phyloP scores from a whole-genome alignment of 2,888 invertebrate species.

The Chloromyia formosa region DNA sequence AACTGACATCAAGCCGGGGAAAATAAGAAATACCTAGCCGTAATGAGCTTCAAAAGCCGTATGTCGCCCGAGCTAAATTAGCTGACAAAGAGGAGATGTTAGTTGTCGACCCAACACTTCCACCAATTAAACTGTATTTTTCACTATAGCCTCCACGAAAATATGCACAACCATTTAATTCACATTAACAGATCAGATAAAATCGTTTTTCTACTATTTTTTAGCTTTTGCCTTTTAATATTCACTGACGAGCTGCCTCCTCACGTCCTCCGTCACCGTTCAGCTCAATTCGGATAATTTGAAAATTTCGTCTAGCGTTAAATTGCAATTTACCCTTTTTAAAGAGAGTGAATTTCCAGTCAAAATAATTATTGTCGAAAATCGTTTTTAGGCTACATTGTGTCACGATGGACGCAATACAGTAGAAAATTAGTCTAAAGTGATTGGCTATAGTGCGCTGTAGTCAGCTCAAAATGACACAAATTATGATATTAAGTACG shows the following conservation, averaged over 20 bases:
- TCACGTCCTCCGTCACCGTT: too few relatives aligned
- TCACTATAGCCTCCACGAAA: neutral
- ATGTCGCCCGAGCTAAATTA: too few relatives aligned
- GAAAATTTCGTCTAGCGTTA: slow-evolving; percentile 37
- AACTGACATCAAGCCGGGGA: too few relatives aligned
- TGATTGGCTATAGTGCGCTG: slow-evolving; percentile 10
- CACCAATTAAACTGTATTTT: neutral
- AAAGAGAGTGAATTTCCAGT: slow-evolving; percentile 25
- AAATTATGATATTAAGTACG: neutral
- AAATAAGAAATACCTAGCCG: too few relatives aligned
- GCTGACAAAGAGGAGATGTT: too few relatives aligned
- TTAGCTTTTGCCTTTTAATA: neutral
- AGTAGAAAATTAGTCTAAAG: slow-evolving; percentile 36
- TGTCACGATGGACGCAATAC: neutral
- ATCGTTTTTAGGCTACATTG: neutral
- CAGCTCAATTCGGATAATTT: slow-evolving; percentile 4
- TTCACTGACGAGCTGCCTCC: too few relatives aligned
- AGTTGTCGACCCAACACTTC: too few relatives aligned
- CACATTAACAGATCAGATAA: slow-evolving; percentile 33
- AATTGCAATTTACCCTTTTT: slow-evolving; percentile 43
- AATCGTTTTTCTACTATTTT: slow-evolving; percentile 25
- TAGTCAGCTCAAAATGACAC: neutral
- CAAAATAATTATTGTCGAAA: slow-evolving; percentile 27
- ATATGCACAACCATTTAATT: slow-evolving; percentile 21
- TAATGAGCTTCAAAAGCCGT: too few relatives aligned